Percentiles rank a stretch among this genome's conserved stretches.
phyloP scores from a whole-genome alignment of 2,888 invertebrate species.

The Pharmacophagus antenor region DNA sequence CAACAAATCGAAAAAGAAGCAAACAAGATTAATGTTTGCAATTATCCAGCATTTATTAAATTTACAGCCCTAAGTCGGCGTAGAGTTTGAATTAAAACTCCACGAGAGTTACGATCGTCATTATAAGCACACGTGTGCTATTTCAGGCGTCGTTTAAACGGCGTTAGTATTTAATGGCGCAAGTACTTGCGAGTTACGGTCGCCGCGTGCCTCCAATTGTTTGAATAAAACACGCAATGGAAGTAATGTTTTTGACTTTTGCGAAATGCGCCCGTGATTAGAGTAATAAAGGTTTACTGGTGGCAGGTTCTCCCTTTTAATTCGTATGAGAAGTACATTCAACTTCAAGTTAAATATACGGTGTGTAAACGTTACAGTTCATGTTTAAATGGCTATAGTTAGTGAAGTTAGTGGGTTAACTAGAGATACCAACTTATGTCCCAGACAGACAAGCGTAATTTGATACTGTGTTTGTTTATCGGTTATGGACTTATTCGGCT shows the following conservation, averaged over 20 bases:
- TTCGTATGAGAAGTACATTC: neutral
- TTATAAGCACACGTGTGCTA: constrained; percentile 58
- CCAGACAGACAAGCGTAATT: no score
- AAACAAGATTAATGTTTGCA: neutral
- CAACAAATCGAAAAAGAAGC: no score
- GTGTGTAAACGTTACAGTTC: neutral
- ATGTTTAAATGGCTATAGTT: neutral
- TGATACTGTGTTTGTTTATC: no score
- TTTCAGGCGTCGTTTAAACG: constrained; percentile 60
- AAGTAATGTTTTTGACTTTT: neutral
- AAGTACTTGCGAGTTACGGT: constrained; percentile 13
- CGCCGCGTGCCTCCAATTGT: constrained; percentile 5
- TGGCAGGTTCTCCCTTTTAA: neutral
- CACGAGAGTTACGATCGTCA: constrained; percentile 56
- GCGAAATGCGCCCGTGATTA: neutral
- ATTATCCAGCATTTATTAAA: neutral
- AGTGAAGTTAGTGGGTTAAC: no score
- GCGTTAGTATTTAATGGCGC: constrained; percentile 38
- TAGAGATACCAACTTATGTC: no score
- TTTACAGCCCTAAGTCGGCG: neutral
- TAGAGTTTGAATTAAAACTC: constrained; percentile 58
- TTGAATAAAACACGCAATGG: neutral
- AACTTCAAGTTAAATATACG: neutral
- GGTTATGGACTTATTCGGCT: no score
- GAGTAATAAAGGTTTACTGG: neutral